Evolutionary conservation across 2,888 invertebrate genomes (phyloP).

Genomic region (Pandemis corylana): DNA sequence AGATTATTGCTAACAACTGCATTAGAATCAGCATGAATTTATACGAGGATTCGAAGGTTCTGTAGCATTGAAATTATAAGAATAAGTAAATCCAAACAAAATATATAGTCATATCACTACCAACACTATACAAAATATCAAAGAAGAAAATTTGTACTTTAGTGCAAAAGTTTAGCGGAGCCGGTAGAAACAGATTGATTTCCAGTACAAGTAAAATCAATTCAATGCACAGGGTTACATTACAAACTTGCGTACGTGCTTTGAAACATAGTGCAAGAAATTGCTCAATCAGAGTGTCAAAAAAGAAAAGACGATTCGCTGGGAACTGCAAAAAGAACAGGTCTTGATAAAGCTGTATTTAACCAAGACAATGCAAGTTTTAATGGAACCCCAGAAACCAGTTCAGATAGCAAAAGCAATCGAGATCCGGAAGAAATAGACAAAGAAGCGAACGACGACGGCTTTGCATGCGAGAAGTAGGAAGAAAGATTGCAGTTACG

Average conservation of each 20-base stretch:
- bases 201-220: background rate
- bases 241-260: background rate
- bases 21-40: slow-evolving; percentile 1
- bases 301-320: background rate
- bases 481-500: slow-evolving; percentile 68
- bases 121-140: too few relatives aligned
- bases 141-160: background rate
- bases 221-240: background rate
- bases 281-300: background rate
- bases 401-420: slow-evolving; percentile 39
- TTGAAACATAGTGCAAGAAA: background rate
- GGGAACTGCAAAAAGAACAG: background rate
- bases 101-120: too few relatives aligned
- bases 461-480: slow-evolving; percentile 62
- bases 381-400: slow-evolving; percentile 31
- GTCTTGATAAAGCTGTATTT: background rate
- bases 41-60: slow-evolving; percentile 4
- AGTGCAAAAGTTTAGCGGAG: background rate
- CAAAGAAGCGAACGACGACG: slow-evolving; percentile 51
- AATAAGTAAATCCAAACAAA: background rate
- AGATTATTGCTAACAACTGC: slow-evolving; percentile 12
- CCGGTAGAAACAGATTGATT: background rate
- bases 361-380: background rate
- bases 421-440: slow-evolving; percentile 60
- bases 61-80: background rate